A percentile compares a stretch with the other conserved stretches of the same genome.
These are phyloP conservation scores for Trichonephila clavipes DNA, from an alignment of 1,140 invertebrate genomes.

Conservation along the genomic window DNA sequence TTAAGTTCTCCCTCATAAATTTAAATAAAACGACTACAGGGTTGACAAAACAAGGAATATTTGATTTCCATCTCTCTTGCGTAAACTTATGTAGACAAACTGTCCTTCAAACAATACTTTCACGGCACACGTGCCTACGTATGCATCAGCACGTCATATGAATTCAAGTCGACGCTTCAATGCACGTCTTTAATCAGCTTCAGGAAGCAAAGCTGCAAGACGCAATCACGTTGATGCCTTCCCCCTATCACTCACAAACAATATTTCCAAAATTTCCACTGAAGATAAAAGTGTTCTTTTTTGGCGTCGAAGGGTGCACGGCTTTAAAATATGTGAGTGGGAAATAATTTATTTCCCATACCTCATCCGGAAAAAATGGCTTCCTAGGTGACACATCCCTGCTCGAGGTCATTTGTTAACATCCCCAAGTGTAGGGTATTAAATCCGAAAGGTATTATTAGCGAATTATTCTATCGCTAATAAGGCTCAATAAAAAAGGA, in stretches of 20 bases:
- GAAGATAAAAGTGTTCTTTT: not conserved
- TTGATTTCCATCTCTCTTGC: no score
- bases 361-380: not conserved
- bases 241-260: not conserved
- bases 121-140: no score
- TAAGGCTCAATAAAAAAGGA: no score
- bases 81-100: no score
- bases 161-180: no score
- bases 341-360: not conserved
- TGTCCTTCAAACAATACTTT: no score
- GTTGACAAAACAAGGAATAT: no score
- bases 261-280: not conserved
- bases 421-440: not conserved
- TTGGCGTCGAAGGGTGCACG: not conserved
- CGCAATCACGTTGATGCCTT: not conserved
- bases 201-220: no score
- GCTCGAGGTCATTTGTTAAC: not conserved
- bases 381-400: not conserved
- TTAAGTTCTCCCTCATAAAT: no score
- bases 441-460: slow-evolving; percentile 15
- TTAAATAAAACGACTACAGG: no score
- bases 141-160: no score
- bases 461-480: not conserved
- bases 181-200: no score
- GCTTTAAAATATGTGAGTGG: not conserved